Base-by-base conservation (phyloP, 2,888 invertebrate species). In the Platerodrilus igneus region DNA sequence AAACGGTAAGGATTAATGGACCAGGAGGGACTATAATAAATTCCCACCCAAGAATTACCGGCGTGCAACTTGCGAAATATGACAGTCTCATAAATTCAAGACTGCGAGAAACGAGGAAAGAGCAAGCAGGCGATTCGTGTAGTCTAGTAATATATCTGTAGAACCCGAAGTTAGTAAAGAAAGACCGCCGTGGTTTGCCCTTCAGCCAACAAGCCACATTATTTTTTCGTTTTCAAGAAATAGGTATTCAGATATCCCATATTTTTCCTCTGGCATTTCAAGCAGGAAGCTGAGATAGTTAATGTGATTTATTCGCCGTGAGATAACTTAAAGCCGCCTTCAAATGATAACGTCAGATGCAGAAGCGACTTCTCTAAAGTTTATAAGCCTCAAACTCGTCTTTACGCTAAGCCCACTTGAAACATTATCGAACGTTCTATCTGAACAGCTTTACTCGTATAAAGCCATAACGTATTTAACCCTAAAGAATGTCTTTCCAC, bases 61-160 rank as follows among this genome's bases (percentile, higher is more conserved):
- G 70, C 72, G 69, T 67, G 73, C 72, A 72, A 72, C 70, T 73
- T 72, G 71, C 72, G 70, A 73, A 73, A 73, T 73, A 72, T 73
- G 73, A 73, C 72, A 72, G 70, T 63, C 68, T 72, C 73, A 72
- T 74, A 74, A 74, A 74, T 74, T 66, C 62, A 60, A 65, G 66
- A 62, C 57, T 51, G 59, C 58, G 58, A 56, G 58, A 58, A 56
- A 59, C 57, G 55, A 57, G 58, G 60, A 59, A 59, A 60, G 58
- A 55, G 66, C 66, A 61, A 63, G 66, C 64, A 60, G 60, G 60
- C 63, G 63, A 60, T 57, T 55, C 59, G 60, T 54, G 55, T 55
- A 57, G 52, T 51, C 52, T 51, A 45, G 58, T 53, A 51, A 63
- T 62, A 60, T 60, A 60, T 61, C 56, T 58, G 50, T 47, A 49